These are phyloP conservation scores for Malurus elegans DNA, from an alignment of 2,113 vertebrate genomes.

Conservation along the genomic window DNA sequence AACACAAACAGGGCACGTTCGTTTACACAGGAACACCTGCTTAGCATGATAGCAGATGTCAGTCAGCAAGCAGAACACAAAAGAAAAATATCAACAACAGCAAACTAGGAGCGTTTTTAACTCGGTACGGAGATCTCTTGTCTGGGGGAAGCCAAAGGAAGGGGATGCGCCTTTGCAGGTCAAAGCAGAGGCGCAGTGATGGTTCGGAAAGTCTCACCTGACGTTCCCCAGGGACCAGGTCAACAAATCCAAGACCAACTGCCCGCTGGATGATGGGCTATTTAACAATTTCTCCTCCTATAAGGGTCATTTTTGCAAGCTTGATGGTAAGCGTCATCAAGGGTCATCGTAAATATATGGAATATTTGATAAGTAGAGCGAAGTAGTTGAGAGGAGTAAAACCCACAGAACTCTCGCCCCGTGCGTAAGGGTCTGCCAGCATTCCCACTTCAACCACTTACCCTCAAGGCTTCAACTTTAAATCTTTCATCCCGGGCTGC, in stretches of 20 bases:
- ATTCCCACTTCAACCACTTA: neutral
- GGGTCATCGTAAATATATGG: neutral
- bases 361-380: neutral
- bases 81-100: constrained; percentile 79
- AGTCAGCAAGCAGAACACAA: constrained; percentile 93
- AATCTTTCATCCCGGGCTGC: neutral
- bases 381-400: neutral
- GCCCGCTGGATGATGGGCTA: neutral
- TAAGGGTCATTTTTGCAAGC: neutral
- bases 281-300: neutral
- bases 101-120: constrained; percentile 72
- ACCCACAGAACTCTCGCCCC: neutral
- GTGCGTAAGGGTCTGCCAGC: neutral
- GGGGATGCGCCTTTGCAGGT: constrained; percentile 2
- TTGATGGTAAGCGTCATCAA: neutral
- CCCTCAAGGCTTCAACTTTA: neutral
- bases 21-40: constrained; percentile 99
- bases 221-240: neutral
- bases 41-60: constrained; percentile 99
- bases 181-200: neutral
- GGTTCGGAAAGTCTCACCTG: neutral
- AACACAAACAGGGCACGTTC: constrained; percentile 98
- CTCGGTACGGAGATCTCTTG: constrained; percentile 23
- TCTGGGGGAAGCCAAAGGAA: constrained; percentile 16
- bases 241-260: neutral